These are phyloP conservation scores for Stegostoma tigrinum DNA, from an alignment of 2,113 vertebrate genomes.

Conservation along the genomic window DNA sequence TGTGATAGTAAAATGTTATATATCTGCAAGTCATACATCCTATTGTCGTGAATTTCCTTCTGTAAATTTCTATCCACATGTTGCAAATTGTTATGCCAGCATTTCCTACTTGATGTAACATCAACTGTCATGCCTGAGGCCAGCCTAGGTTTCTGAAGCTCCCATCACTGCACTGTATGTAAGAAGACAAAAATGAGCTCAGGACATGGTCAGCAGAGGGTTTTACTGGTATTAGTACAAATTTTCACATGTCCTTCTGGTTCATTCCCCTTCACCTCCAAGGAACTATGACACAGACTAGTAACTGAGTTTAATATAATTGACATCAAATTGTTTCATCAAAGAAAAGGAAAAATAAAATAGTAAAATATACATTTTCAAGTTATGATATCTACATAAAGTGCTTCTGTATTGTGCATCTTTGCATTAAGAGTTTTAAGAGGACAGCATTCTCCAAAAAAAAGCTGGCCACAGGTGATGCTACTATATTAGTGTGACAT, in stretches of 20 bases:
- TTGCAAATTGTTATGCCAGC: background rate
- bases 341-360: background rate
- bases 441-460: too few species aligned
- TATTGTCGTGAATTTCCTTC: background rate
- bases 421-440: background rate
- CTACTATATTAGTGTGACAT: constrained; percentile 60
- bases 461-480: too few species aligned
- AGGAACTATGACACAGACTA: background rate
- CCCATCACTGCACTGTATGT: background rate
- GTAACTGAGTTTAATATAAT: background rate
- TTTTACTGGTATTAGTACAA: background rate
- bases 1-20: background rate
- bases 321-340: background rate
- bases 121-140: background rate
- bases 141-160: background rate
- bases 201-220: background rate
- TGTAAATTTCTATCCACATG: background rate
- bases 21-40: background rate
- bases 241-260: background rate
- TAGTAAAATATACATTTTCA: constrained; percentile 39
- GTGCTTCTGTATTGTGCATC: constrained; percentile 47
- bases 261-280: too few species aligned
- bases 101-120: background rate
- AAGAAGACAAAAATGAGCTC: background rate
- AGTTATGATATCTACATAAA: constrained; percentile 48